Conservation (phyloP, 1,140 invertebrate genomes). For the Zaprionus camerounensis region DNA sequence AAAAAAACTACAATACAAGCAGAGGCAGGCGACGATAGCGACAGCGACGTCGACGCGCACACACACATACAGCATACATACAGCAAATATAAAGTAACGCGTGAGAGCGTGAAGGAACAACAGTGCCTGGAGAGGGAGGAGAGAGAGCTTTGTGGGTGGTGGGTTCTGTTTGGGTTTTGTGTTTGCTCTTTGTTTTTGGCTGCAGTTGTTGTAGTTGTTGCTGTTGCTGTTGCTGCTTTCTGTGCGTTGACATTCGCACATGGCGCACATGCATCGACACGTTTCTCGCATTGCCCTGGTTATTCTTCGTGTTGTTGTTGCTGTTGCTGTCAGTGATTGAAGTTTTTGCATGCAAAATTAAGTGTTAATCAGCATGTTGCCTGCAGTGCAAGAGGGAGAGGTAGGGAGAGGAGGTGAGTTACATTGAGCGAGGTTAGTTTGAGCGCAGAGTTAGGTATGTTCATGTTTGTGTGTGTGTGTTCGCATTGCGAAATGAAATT, state of each 20-base stretch:
- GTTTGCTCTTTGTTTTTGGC: constrained; percentile 5
- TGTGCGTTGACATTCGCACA: constrained; percentile 17
- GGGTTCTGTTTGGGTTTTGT: constrained; percentile 3
- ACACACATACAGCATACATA: background rate
- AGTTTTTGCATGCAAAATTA: constrained; percentile 37
- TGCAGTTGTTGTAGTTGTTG: background rate
- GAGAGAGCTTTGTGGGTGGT: background rate
- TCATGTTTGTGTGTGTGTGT: background rate
- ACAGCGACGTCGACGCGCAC: background rate
- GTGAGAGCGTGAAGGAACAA: constrained; percentile 1
- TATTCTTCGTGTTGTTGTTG: constrained; percentile 13
- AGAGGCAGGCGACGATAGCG: background rate
- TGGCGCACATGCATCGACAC: constrained; percentile 47
- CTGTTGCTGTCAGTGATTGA: constrained; percentile 36
- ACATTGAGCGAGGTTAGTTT: constrained; percentile 4
- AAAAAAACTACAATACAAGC: constrained; percentile 16
- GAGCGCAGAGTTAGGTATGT: background rate
- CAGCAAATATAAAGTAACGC: background rate
- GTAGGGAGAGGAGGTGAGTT: background rate
- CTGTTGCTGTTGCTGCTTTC: constrained; percentile 6
- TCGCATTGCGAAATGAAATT: constrained; percentile 7
- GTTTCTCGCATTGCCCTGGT: constrained; percentile 28
- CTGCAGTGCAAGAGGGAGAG: background rate
- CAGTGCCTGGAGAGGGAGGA: background rate
- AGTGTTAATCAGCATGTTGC: constrained; percentile 44